These are phyloP conservation scores for Zaprionus ornatus DNA, from an alignment of 1,140 invertebrate species.

Conservation along the genomic window DNA sequence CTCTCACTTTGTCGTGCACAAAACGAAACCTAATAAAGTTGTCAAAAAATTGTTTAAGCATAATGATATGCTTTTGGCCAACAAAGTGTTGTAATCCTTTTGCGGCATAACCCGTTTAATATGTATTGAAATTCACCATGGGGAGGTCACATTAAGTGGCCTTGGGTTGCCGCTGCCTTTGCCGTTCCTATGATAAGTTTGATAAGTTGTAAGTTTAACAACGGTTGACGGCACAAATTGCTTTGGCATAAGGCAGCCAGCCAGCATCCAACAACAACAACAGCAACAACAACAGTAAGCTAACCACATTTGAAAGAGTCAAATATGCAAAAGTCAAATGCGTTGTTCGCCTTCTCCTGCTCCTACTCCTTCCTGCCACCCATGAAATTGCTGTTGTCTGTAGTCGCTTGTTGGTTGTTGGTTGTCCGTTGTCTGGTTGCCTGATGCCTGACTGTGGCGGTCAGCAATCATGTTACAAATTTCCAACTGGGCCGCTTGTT, in stretches of 20 bases:
- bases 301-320: constrained; percentile 61
- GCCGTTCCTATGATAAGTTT: constrained; percentile 59
- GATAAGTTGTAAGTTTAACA: constrained; percentile 79
- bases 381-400: constrained; percentile 39
- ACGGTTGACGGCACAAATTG: constrained; percentile 78
- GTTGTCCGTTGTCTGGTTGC: constrained; percentile 11
- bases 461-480: constrained; percentile 75
- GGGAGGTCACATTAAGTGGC: constrained; percentile 72
- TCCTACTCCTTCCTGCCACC: constrained; percentile 5
- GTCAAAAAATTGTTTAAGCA: constrained; percentile 80
- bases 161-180: constrained; percentile 29
- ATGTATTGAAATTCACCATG: constrained; percentile 78
- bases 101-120: constrained; percentile 80
- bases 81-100: constrained; percentile 81
- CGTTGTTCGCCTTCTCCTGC: constrained; percentile 9
- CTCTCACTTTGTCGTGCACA: constrained; percentile 49
- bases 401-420: constrained; percentile 23
- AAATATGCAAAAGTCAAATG: constrained; percentile 82
- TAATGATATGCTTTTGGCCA: constrained; percentile 79
- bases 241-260: constrained; percentile 22
- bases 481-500: constrained; percentile 46
- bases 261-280: constrained; percentile 6
- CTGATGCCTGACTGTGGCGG: constrained; percentile 17
- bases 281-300: constrained; percentile 16
- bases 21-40: constrained; percentile 74